These are phyloP conservation scores for Amphiprion percula DNA, from an alignment of 2,113 vertebrate genomes.

Conservation along the genomic window DNA sequence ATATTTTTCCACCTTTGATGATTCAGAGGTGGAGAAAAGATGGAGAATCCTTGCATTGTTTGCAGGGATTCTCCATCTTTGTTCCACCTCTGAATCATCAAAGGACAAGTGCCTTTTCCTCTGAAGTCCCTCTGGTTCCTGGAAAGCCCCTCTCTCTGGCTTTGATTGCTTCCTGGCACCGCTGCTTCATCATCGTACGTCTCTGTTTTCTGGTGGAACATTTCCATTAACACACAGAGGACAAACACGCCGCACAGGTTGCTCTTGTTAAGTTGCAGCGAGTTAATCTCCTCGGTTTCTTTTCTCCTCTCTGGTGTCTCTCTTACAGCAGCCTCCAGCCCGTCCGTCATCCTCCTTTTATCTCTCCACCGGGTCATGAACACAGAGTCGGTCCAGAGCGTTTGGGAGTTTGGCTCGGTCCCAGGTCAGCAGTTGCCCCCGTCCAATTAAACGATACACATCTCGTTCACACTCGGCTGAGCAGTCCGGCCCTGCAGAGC, in stretches of 20 bases:
- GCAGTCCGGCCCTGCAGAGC: conserved; percentile 60
- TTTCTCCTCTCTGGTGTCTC: conserved; percentile 4
- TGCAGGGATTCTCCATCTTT: neutral
- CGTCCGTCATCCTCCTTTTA: conserved; percentile 42
- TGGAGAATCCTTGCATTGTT: too few species aligned
- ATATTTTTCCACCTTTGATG: neutral
- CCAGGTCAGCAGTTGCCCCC: conserved; percentile 76
- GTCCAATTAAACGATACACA: conserved; percentile 78
- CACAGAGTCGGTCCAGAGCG: conserved; percentile 26
- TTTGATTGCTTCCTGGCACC: conserved; percentile 52
- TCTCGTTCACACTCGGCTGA: conserved; percentile 68
- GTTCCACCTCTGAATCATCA: conserved; percentile 50
- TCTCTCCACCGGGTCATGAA: conserved; percentile 33
- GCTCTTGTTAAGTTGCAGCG: conserved; percentile 3
- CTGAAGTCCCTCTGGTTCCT: conserved; percentile 34
- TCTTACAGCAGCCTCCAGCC: neutral
- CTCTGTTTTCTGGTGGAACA: conserved; percentile 8
- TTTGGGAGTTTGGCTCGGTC: conserved; percentile 49
- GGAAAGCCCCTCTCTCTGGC: conserved; percentile 50
- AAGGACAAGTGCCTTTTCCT: conserved; percentile 39
- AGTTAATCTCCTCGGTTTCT: conserved; percentile 22
- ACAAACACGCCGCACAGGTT: neutral
- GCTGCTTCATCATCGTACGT: conserved; percentile 8
- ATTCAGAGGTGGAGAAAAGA: too few species aligned
- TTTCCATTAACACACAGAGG: neutral